These are phyloP conservation scores for Hippoglossus stenolepis DNA, from an alignment of 2,113 vertebrate genomes.

Conservation along the genomic window DNA sequence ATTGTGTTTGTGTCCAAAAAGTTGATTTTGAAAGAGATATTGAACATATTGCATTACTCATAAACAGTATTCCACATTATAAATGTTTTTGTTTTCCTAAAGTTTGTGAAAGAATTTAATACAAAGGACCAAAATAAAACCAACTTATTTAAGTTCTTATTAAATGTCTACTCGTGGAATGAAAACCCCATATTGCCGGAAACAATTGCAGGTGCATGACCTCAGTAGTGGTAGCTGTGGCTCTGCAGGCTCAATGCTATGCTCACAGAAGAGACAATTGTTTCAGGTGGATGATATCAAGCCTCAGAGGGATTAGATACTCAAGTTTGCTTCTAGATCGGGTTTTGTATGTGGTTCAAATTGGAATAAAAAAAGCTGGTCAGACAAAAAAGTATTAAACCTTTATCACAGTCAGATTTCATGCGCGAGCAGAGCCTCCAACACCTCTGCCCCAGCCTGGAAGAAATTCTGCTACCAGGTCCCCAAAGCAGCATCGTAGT, in stretches of 20 bases:
- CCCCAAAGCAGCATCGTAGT: conserved; percentile 66
- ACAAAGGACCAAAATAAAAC: too few species aligned
- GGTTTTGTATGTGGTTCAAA: background rate
- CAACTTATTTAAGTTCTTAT: too few species aligned
- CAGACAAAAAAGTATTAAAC: conserved; percentile 14
- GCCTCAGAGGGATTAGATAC: background rate
- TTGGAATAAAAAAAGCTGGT: conserved; percentile 1
- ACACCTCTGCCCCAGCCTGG: conserved; percentile 38
- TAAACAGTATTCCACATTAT: too few species aligned
- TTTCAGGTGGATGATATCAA: conserved; percentile 1
- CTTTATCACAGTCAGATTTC: background rate
- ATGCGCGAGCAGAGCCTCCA: conserved; percentile 16
- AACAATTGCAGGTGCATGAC: background rate
- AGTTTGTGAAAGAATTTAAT: too few species aligned
- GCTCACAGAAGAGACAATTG: background rate
- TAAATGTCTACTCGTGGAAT: too few species aligned
- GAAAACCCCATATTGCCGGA: too few species aligned
- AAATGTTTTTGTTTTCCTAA: too few species aligned
- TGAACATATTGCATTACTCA: too few species aligned
- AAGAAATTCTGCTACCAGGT: conserved; percentile 67
- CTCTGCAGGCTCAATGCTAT: too few species aligned
- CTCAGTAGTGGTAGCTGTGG: too few species aligned
- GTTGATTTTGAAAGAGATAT: too few species aligned
- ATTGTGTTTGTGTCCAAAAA: too few species aligned
- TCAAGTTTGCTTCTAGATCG: background rate